Percentiles rank a stretch among this genome's conserved stretches.
These are phyloP conservation scores for Eristalis tenax DNA, from an alignment of 2,888 invertebrate genomes.

Conservation along the genomic window DNA sequence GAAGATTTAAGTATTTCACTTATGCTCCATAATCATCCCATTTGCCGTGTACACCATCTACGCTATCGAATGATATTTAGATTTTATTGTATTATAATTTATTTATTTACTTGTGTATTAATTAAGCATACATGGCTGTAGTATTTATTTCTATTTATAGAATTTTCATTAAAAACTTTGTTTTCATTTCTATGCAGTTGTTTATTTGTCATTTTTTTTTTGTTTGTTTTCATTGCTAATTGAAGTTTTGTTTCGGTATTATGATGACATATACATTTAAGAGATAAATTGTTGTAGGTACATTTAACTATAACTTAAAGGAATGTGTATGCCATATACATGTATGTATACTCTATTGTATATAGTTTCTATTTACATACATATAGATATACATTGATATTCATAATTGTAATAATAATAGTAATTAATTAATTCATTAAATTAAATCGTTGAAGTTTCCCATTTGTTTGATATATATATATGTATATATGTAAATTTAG, in stretches of 20 bases:
- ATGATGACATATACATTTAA: constrained; percentile 67
- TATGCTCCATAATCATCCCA: constrained; percentile 26
- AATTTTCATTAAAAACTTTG: constrained; percentile 49
- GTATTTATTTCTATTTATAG: constrained; percentile 44
- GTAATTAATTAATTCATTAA: constrained; percentile 53
- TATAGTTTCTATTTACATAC: constrained; percentile 69
- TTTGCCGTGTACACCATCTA: constrained; percentile 22
- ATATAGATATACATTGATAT: constrained; percentile 68
- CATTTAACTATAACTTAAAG: constrained; percentile 65
- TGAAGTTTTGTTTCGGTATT: constrained; percentile 54
- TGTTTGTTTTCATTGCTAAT: constrained; percentile 42
- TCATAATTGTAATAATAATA: constrained; percentile 62
- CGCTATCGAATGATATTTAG: constrained; percentile 17
- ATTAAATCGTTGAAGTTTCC: constrained; percentile 70
- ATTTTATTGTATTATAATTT: not conserved
- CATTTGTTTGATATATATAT: constrained; percentile 40
- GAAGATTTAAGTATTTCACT: constrained; percentile 1
- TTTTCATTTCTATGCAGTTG: constrained; percentile 9
- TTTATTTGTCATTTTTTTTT: constrained; percentile 1
- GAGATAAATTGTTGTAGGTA: constrained; percentile 68
- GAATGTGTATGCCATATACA: no score
- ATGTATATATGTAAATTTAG: constrained; percentile 27
- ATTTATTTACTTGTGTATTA: constrained; percentile 30
- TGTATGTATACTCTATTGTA: constrained; percentile 51
- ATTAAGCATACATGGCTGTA: constrained; percentile 52